Base-by-base conservation (phyloP, 2,113 vertebrate genomes). In the Eupsittula cactorum region DNA sequence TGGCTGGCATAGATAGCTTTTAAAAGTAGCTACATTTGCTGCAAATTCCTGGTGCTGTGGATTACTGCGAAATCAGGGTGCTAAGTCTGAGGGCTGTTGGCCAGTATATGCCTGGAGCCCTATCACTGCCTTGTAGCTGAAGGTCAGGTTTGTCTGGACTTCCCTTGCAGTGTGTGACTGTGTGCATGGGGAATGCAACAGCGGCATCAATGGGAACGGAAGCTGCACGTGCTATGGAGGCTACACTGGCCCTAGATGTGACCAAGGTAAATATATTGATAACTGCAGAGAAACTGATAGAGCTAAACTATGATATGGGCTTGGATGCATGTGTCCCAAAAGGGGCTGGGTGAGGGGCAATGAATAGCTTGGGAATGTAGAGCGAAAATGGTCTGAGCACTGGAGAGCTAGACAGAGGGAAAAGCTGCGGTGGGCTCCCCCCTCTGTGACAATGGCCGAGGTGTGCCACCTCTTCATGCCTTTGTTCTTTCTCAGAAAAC, bases 201-300 rank as follows among this genome's bases (percentile, higher is more conserved):
- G 83, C 0, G 98, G 99, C 3, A 87, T 98, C 1, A 68, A 87
- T 3, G 99, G 99, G 4, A 93, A 98, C 1, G 99, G 99, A 46
- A 97, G 96, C 95, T 99, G 99, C 96, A 97, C 94, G 5, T 99
- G 99, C 97, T 98, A 99, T 70, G 98, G 99, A n/a, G 99, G 99
- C 12, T 99, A 99, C 97, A 97, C 97, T 1, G 99, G 99, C 27
- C 95, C 97, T 39, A 98, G 63, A 85, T 99, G 99, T 94, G 98
- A 99, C 86, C 97, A 98, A 98, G 98, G 99, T 99, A 95, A 95
- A 25, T 95, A 37, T 16, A 27, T 0, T 6, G 60, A 10, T 1
- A n/a, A 16, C 55, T 91, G 57, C 23, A 82, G 12, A 70, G 44
- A 47, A 64, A 39, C 31, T 39, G 16, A 7, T 42, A 52, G 31